Conservation (phyloP, 2,797 vertebrate species). For the Pipistrellus pipistrellus region DNA sequence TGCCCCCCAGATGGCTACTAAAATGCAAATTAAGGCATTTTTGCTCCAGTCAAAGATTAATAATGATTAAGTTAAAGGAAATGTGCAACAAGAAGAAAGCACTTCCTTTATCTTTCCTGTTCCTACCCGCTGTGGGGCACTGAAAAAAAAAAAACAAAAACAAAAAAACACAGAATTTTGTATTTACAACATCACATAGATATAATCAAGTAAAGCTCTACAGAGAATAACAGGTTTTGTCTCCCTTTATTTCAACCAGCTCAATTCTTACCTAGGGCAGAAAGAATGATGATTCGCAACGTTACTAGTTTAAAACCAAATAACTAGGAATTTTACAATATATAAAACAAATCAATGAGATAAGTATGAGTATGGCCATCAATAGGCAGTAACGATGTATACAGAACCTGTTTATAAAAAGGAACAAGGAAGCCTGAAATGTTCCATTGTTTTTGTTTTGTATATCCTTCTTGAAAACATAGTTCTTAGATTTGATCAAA, state of each 20-base stretch:
- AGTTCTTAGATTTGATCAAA: constrained; percentile 54
- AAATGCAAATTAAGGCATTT: constrained; percentile 42
- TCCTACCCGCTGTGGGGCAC: neutral
- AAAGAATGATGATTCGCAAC: constrained; percentile 35
- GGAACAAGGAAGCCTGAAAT: neutral
- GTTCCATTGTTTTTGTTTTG: constrained; percentile 34
- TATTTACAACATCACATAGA: constrained; percentile 3
- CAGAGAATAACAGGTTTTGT: constrained; percentile 13
- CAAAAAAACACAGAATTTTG: neutral
- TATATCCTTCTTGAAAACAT: constrained; percentile 17
- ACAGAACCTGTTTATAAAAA: neutral
- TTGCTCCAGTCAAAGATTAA: constrained; percentile 7
- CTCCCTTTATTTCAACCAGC: constrained; percentile 41
- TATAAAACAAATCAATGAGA: constrained; percentile 1
- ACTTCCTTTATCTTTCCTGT: neutral
- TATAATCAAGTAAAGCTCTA: constrained; percentile 18
- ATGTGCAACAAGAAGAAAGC: neutral
- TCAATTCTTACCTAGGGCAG: constrained; percentile 21
- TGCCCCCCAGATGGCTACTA: neutral
- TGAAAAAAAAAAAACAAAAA: neutral
- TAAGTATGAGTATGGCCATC: neutral
- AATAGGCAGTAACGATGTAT: neutral
- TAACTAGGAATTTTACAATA: constrained; percentile 19
- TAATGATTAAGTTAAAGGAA: constrained; percentile 24
- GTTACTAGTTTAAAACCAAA: constrained; percentile 61